A percentile compares a stretch with the other conserved stretches of the same genome.
These are phyloP conservation scores for cattle (Bos taurus) DNA, from an alignment of 2,113 vertebrate genomes.

Conservation along the genomic window ARS-UCD2.0 NC_037336.1:89542501-89543000, in stretches of 20 bases:
- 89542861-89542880: neutral
- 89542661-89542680: neutral
- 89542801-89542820: neutral
- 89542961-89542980: neutral
- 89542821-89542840: neutral
- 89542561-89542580: neutral
- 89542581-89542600: neutral
- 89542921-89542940: neutral
- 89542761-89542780: neutral
- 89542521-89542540: neutral
- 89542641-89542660: neutral
- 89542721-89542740: neutral
- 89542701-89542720: neutral
- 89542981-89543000: neutral
- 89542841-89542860: neutral
- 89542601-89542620: neutral
- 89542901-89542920: neutral
- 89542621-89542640: neutral
- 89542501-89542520: neutral
- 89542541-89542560: neutral
- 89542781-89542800: neutral
- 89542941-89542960: neutral
- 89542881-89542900: neutral
- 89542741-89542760: neutral
- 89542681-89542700: neutral